Conservation (phyloP, 2,888 invertebrate genomes). For the Ochropleura plecta region DNA sequence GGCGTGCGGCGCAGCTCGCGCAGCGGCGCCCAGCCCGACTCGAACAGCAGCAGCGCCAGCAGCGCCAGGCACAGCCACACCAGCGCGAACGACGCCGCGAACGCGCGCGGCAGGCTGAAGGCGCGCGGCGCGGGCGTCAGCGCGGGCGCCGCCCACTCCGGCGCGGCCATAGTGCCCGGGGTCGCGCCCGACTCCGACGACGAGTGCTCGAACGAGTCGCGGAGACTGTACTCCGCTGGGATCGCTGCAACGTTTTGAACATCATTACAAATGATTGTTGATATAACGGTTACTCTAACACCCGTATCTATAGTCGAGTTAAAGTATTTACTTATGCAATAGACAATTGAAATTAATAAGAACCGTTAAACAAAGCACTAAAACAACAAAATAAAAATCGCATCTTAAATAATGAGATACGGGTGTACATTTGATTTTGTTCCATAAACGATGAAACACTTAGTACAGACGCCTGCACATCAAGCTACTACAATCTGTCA, state of each 20-base stretch:
- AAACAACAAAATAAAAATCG: no score
- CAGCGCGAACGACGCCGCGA: slow-evolving; percentile 94
- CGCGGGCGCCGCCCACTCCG: slow-evolving; percentile 61
- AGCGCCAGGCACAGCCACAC: slow-evolving; percentile 93
- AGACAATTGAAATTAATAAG: no score
- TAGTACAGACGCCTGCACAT: no score
- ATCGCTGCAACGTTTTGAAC: slow-evolving; percentile 64
- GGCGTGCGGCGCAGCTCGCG: slow-evolving; percentile 93
- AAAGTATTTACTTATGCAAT: no score
- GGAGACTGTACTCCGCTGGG: slow-evolving; percentile 92
- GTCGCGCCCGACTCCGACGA: slow-evolving; percentile 93
- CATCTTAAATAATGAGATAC: no score
- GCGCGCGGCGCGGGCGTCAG: slow-evolving; percentile 75
- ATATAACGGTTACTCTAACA: no score
- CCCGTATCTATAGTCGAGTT: no score
- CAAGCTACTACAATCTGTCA: no score
- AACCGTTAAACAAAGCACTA: no score
- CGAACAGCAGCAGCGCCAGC: slow-evolving; percentile 93
- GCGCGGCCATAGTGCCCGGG: slow-evolving; percentile 76
- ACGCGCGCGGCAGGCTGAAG: slow-evolving; percentile 93
- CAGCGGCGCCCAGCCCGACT: slow-evolving; percentile 94
- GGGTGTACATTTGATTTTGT: neutral
- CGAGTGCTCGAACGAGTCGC: slow-evolving; percentile 93
- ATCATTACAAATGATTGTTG: neutral
- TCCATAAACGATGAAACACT: neutral